phyloP scores from a whole-genome alignment of 2,797 vertebrate genomes.

The Austrolebias charrua region DNA sequence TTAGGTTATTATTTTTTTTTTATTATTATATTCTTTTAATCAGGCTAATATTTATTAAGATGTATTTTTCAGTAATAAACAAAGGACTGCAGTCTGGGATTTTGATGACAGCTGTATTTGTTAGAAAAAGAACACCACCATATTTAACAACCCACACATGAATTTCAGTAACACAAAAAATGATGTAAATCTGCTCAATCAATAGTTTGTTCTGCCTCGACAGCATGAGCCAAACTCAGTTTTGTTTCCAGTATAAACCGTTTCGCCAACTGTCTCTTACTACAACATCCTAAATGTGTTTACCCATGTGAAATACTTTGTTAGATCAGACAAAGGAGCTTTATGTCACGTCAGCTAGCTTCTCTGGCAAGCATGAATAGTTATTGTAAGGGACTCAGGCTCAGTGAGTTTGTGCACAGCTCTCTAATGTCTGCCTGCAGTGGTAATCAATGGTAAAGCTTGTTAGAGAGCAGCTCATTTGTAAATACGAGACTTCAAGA shows the following conservation, averaged over 20 bases:
- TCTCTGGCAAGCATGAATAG: constrained; percentile 1
- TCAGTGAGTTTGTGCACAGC: not conserved
- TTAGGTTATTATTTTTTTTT: too few species aligned
- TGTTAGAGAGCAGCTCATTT: not conserved
- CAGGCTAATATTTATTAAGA: too few species aligned
- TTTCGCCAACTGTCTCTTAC: not conserved
- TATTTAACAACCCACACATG: not conserved
- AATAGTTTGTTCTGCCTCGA: not conserved
- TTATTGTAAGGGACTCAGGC: not conserved
- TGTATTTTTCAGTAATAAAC: too few species aligned
- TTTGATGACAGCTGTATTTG: not conserved
- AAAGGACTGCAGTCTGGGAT: not conserved
- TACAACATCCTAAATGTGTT: not conserved
- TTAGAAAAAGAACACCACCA: not conserved
- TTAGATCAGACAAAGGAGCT: not conserved
- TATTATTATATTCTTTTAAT: too few species aligned
- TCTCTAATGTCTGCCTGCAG: not conserved
- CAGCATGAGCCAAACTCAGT: not conserved
- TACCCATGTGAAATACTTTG: not conserved
- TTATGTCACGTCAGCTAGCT: not conserved
- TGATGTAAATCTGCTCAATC: not conserved
- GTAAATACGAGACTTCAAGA: constrained; percentile 9
- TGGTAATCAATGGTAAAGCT: constrained; percentile 6
- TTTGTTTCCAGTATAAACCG: not conserved
- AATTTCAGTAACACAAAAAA: not conserved